Evolutionary conservation across 2,888 invertebrate genomes (phyloP), one percentile per base, ranked within the genome.

Genomic region (Nyleta sp.): DNA sequence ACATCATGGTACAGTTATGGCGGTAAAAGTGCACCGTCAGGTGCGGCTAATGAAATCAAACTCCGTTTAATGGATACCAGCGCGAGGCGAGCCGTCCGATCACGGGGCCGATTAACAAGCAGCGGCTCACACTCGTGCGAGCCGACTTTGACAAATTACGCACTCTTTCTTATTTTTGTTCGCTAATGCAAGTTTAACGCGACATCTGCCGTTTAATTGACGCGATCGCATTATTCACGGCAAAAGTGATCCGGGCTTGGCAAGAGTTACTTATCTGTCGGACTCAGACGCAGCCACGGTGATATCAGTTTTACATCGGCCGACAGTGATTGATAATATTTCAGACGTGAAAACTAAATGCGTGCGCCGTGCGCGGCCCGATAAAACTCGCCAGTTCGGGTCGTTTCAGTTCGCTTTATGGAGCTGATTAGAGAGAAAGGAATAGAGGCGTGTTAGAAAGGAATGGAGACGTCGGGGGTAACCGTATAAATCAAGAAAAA

Each of bases 121-220:
- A 35, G 24, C 28, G 10, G 15, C 44, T 10, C 18, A 20, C 15
- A 50, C 15, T 31, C 10, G n/a, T 2, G 2, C 17, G 28, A 28
- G n/a, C 18, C 50, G 44, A 53, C 71, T 70, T 70, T 71, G 70
- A 59, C 59, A 70, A 71, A 60, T 60, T 44, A 38, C 35, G 40
- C 57, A 71, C 48, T 71, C 18, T 71, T 55, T 46, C 44, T 8
- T 53, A 53, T 53, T 62, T 33, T 71, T 7, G 13, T 59, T 50
- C n/a, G n/a, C n/a, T n/a, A n/a, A n/a, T n/a, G 42, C 31, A 35
- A 53, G 60, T 53, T 53, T 11, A 52, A 53, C 52, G 42, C 59
- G 71, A 71, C 71, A 71, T 71, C 71, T 71, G 71, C 53, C 15
- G 53, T 40, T 44, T 62, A 52, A 62, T 62, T 53, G 53, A 62